Evolutionary conservation across 2,113 vertebrate genomes (phyloP).

Genomic region (Indicator maculatus): DNA sequence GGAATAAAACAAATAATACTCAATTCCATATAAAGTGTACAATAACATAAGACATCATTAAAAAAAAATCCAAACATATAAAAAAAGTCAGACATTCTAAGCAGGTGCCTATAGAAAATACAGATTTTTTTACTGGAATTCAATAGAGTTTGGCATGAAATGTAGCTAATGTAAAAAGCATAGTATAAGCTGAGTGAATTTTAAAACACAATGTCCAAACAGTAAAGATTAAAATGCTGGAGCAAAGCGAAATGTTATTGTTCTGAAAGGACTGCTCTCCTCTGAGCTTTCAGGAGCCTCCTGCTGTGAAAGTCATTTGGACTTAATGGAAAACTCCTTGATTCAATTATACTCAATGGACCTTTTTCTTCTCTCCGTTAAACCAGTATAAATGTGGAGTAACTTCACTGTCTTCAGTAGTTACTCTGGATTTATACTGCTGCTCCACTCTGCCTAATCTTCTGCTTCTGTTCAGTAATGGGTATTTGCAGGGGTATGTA

Average conservation of each 20-base stretch:
- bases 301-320: constrained; percentile 68
- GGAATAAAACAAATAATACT: background rate
- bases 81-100: background rate
- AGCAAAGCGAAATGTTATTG: background rate
- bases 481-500: background rate
- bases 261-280: constrained; percentile 44
- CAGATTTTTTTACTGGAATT: background rate
- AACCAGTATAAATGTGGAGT: constrained; percentile 30
- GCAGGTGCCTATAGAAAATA: background rate
- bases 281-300: constrained; percentile 25
- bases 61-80: background rate
- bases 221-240: constrained; percentile 20
- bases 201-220: constrained; percentile 21
- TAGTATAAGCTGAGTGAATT: background rate
- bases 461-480: background rate
- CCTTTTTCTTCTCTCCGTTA: constrained; percentile 40
- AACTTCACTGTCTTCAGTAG: background rate
- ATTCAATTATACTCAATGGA: constrained; percentile 55
- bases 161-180: background rate
- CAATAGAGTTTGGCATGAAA: background rate
- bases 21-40: background rate
- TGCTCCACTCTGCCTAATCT: background rate
- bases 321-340: constrained; percentile 55
- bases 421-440: constrained; percentile 47
- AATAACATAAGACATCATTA: background rate